A percentile compares a stretch with the other conserved stretches of the same genome.
These are phyloP conservation scores for Phenacoccus solenopsis DNA, from an alignment of 1,140 invertebrate genomes.

Conservation along the genomic window DNA sequence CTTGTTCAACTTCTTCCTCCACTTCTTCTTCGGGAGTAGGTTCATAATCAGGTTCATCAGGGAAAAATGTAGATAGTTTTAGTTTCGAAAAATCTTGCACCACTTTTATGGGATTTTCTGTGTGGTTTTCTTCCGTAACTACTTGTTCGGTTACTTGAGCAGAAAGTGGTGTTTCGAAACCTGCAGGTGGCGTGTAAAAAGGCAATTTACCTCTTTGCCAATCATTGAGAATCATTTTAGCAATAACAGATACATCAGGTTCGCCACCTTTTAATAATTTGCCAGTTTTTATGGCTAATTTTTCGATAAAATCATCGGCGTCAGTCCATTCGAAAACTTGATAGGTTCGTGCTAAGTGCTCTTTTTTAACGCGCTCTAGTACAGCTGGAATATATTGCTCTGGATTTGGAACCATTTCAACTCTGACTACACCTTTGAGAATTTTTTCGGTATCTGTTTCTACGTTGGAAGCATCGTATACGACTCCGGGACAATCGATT, in stretches of 20 bases:
- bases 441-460: slow-evolving; percentile 94
- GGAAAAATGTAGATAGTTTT: slow-evolving; percentile 52
- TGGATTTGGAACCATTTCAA: slow-evolving; percentile 86
- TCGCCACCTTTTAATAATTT: slow-evolving; percentile 93
- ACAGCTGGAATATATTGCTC: slow-evolving; percentile 87
- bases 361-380: slow-evolving; percentile 72
- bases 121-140: slow-evolving; percentile 22
- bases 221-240: slow-evolving; percentile 95
- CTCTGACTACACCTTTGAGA: slow-evolving; percentile 86
- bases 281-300: slow-evolving; percentile 71
- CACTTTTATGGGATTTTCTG: slow-evolving; percentile 27
- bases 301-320: slow-evolving; percentile 81
- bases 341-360: slow-evolving; percentile 88
- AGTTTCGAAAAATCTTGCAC: slow-evolving; percentile 72
- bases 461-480: slow-evolving; percentile 83
- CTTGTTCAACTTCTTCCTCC: slow-evolving; percentile 11
- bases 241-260: slow-evolving; percentile 74
- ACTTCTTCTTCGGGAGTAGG: slow-evolving; percentile 23
- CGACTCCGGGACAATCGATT: slow-evolving; percentile 98
- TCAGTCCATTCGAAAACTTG: slow-evolving; percentile 67
- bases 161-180: slow-evolving; percentile 46
- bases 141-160: slow-evolving; percentile 29
- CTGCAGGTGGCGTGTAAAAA: slow-evolving; percentile 78
- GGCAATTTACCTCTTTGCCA: slow-evolving; percentile 96
- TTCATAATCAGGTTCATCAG: slow-evolving; percentile 7